Base-by-base conservation (phyloP, 2,797 vertebrate genomes). In the Rhinogobio ventralis region DNA sequence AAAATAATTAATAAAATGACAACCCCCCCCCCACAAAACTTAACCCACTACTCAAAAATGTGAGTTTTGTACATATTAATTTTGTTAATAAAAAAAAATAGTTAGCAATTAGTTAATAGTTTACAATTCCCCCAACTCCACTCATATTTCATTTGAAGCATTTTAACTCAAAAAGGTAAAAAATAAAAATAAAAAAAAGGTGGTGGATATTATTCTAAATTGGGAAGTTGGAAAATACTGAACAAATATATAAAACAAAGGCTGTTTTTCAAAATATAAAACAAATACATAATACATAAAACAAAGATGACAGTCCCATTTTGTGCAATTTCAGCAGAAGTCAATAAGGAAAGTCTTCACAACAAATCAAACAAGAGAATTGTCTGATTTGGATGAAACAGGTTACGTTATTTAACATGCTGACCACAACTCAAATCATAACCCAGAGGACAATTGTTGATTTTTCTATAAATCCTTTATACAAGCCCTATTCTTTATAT, bases 161-260 rank as follows among this genome's bases (percentile, higher is more conserved):
- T 11, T 55, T 53, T 53, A 20, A 53, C 7, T 55, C 30, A 30
- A 3, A 55, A 55, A 55, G n/a, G n/a, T n/a, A n/a, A n/a, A 23
- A 3, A 3, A 0, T 20, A 8, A 42, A 39, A 39, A 4, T 1
- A 8, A 20, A 55, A 23, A 8, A 53, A 20, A 20, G 3, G 0
- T 8, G 1, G 7, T 7, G 3, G 8, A 55, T 23, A 23, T 55
- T 10, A 55, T 55, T 30, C 42, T 72, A 72, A 72, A 45, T 46
- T 45, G 23, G 13, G 13, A 71, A 6, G 19, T 39, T 68, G 23
- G 5, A 42, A 68, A n/a, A 42, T 13, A 46, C 39, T 46, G 3
- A 72, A 72, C 42, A 36, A 36, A 36, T 5, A 6, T 5, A 36
- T 36, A 36, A 36, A 36, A 36, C 5, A 36, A n/a, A 33, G 5